Evolutionary conservation across 2,113 vertebrate species (phyloP).

Genomic region (Butorides virescens): DNA sequence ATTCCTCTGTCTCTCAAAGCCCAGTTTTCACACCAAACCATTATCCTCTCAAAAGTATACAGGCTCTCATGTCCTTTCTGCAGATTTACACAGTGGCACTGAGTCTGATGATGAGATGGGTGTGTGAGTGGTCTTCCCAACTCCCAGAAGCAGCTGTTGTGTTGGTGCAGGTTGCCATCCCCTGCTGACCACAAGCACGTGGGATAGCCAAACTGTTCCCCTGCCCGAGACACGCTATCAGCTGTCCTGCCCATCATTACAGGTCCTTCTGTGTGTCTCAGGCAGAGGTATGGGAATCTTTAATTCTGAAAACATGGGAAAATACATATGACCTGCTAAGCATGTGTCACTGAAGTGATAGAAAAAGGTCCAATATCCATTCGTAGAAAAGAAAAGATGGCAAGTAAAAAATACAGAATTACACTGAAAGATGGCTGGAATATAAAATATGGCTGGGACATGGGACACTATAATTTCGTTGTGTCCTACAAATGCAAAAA

Average conservation of each 20-base stretch:
- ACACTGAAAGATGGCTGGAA: background rate
- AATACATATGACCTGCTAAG: background rate
- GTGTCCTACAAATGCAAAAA: background rate
- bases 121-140: background rate
- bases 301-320: background rate
- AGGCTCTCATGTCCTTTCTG: background rate
- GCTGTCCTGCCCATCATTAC: background rate
- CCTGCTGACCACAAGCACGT: background rate
- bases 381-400: background rate
- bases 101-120: background rate
- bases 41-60: background rate
- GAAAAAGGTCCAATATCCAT: background rate
- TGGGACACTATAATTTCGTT: background rate
- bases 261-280: fast-evolving
- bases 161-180: background rate
- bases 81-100: fast-evolving
- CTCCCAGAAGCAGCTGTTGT: fast-evolving
- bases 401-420: background rate
- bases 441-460: background rate
- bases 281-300: background rate
- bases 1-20: background rate
- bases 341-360: background rate
- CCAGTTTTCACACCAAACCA: background rate
- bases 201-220: background rate
- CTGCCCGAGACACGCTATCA: no score